These are phyloP conservation scores for Pseudochaenichthys georgianus DNA, from an alignment of 2,797 vertebrate genomes.

Conservation along the genomic window DNA sequence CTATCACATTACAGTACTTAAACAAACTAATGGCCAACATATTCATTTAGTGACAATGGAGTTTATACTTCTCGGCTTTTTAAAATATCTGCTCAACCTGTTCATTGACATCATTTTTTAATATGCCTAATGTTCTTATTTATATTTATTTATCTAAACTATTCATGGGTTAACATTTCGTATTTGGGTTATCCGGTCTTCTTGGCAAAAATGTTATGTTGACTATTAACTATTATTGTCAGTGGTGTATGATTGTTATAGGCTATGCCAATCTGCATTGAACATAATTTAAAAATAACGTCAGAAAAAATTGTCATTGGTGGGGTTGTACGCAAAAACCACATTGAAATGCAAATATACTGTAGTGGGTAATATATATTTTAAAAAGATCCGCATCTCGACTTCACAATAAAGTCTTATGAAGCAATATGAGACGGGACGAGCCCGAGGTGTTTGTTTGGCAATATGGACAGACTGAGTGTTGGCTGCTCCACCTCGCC, in stretches of 20 bases:
- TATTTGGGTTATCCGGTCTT: not conserved
- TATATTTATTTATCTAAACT: not conserved
- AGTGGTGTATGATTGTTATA: not conserved
- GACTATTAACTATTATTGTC: not conserved
- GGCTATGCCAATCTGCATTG: not conserved
- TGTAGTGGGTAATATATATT: constrained; percentile 46
- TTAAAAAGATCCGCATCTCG: constrained; percentile 40
- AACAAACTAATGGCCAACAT: constrained; percentile 60
- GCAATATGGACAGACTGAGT: constrained; percentile 82
- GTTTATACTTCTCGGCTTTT: constrained; percentile 26
- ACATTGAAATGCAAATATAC: constrained; percentile 46
- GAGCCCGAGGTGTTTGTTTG: constrained; percentile 83
- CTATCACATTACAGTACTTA: constrained; percentile 73
- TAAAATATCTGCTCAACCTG: constrained; percentile 1
- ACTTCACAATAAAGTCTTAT: constrained; percentile 75
- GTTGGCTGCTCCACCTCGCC: constrained; percentile 80
- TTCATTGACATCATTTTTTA: constrained; percentile 13
- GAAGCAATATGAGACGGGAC: constrained; percentile 81
- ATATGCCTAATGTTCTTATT: constrained; percentile 15
- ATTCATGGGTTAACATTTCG: not conserved
- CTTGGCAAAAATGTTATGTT: not conserved
- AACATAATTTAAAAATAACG: not conserved
- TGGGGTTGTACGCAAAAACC: constrained; percentile 1
- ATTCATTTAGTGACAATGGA: constrained; percentile 57
- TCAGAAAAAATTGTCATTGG: constrained; percentile 1